A percentile compares a stretch with the other conserved stretches of the same genome.
phyloP scores from a whole-genome alignment of 2,113 vertebrate species.

The Neodon shergylaensis region DNA sequence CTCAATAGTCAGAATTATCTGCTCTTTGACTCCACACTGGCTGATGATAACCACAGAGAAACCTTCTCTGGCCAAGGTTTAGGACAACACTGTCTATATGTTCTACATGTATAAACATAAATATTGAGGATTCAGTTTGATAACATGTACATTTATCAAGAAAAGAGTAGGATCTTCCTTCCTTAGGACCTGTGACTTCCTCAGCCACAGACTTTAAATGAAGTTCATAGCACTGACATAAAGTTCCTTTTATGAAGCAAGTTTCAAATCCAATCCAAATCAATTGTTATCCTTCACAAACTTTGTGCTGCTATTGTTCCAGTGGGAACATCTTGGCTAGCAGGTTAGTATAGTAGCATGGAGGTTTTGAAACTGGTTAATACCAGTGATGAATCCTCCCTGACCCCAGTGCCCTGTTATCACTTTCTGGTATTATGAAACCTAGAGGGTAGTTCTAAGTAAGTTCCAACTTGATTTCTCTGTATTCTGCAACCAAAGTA shows the following conservation, averaged over 20 bases:
- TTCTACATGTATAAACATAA: background rate
- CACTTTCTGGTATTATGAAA: background rate
- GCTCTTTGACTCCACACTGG: background rate
- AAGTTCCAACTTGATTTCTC: background rate
- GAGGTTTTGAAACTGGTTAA: background rate
- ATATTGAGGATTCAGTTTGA: background rate
- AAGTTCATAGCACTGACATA: background rate
- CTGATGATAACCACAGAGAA: background rate
- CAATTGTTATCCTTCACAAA: background rate
- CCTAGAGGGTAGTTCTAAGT: background rate
- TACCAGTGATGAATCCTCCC: no score
- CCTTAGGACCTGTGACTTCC: no score
- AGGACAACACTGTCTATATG: background rate
- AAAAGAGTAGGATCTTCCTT: background rate
- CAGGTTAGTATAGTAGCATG: background rate
- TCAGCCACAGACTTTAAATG: background rate
- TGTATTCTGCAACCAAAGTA: background rate
- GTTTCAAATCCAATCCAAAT: background rate
- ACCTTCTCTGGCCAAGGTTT: background rate
- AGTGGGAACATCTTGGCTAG: background rate
- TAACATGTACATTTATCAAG: background rate
- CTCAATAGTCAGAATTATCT: no score
- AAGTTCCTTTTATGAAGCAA: background rate
- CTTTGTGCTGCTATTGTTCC: no score
- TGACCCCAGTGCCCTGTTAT: background rate